These are phyloP conservation scores for Campylorhamphus procurvoides DNA, from an alignment of 2,113 vertebrate species.

Conservation along the genomic window DNA sequence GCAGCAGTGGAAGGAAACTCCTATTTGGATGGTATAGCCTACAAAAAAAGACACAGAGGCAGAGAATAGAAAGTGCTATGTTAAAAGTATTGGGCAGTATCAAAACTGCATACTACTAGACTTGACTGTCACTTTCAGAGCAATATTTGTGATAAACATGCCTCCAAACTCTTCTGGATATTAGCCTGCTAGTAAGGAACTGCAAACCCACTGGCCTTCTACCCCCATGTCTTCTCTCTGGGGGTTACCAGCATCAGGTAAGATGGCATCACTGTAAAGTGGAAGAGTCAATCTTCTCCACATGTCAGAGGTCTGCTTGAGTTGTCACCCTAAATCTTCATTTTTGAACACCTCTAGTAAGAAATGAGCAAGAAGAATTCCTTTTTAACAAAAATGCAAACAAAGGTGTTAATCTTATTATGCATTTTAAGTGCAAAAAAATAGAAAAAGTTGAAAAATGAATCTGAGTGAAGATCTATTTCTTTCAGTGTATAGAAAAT, in stretches of 20 bases:
- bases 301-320: fast-evolving
- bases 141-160: background rate
- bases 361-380: background rate
- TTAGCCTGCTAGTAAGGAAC: background rate
- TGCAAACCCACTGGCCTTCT: background rate
- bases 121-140: background rate
- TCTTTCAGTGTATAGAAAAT: background rate
- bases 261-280: background rate
- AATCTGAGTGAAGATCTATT: background rate
- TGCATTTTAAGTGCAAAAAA: background rate
- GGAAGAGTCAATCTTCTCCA: background rate
- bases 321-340: background rate
- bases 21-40: fast-evolving
- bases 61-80: background rate
- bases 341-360: background rate
- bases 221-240: background rate
- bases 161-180: background rate
- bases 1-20: background rate
- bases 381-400: background rate
- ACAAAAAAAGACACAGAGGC: background rate
- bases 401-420: background rate
- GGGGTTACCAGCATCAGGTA: background rate
- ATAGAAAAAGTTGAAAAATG: background rate
- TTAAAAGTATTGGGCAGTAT: background rate
- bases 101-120: background rate